A percentile compares a stretch with the other conserved stretches of the same genome.
Evolutionary conservation across 1,140 invertebrate genomes (phyloP).

Genomic region (Acyrthosiphon pisum): DNA sequence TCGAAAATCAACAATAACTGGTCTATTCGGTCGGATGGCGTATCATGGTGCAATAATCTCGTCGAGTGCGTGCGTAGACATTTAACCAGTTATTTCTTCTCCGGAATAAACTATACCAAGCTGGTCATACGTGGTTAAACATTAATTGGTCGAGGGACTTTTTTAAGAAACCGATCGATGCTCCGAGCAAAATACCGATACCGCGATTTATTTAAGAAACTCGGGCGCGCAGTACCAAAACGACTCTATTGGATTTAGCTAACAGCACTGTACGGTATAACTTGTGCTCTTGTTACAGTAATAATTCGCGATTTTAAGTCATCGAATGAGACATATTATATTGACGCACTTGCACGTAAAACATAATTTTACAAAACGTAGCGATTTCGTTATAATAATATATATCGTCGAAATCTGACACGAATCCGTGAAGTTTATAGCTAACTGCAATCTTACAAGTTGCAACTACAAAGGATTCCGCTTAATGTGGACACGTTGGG

Average conservation of each 20-base stretch:
- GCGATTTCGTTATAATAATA: not conserved
- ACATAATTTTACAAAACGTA: not conserved
- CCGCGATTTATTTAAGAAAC: not conserved
- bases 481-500: not conserved
- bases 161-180: not conserved
- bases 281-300: not conserved
- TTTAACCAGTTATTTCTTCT: not conserved
- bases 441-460: not conserved
- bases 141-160: not conserved
- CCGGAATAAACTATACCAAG: not conserved
- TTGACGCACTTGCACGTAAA: not conserved
- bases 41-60: not conserved
- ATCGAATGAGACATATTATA: not conserved
- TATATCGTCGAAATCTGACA: not conserved
- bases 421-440: not conserved
- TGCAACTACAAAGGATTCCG: not conserved
- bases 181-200: not conserved
- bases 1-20: not conserved
- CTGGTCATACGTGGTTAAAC: too few relatives aligned
- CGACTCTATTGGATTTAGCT: too few relatives aligned
- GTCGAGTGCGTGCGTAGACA: not conserved
- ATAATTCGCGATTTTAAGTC: not conserved
- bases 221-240: not conserved
- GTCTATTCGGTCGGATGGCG: not conserved
- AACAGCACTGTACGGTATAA: not conserved